These are phyloP conservation scores for Acarapis woodi DNA, from an alignment of 1,140 invertebrate species.

Conservation along the genomic window DNA sequence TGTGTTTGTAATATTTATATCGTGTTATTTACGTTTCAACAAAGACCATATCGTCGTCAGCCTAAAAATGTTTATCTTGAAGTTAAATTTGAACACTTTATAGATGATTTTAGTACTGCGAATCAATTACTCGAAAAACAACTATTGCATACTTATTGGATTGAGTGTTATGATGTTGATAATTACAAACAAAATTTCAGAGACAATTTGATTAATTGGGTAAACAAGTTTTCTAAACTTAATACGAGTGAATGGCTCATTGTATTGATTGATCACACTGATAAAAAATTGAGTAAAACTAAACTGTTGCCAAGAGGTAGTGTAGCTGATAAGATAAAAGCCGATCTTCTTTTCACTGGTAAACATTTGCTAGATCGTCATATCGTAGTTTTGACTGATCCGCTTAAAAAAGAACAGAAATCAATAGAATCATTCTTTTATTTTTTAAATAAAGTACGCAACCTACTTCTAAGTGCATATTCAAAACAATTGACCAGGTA, in stretches of 20 bases:
- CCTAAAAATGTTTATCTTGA: constrained; percentile 33
- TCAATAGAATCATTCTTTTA: constrained; percentile 63
- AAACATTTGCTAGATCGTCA: constrained; percentile 7
- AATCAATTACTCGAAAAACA: constrained; percentile 38
- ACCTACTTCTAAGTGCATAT: constrained; percentile 55
- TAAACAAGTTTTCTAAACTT: background rate
- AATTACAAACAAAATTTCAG: background rate
- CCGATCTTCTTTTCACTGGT: constrained; percentile 63
- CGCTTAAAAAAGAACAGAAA: constrained; percentile 31
- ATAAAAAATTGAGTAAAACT: constrained; percentile 45
- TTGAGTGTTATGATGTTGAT: constrained; percentile 37
- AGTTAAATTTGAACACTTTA: constrained; percentile 50
- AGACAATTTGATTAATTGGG: background rate
- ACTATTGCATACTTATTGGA: constrained; percentile 81
- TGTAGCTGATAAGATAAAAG: constrained; percentile 72
- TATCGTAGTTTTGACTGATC: background rate
- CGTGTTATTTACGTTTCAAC: constrained; percentile 4
- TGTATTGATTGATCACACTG: constrained; percentile 63
- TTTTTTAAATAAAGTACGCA: constrained; percentile 44
- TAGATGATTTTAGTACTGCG: constrained; percentile 17
- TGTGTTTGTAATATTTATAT: constrained; percentile 1
- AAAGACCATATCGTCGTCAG: constrained; percentile 22
- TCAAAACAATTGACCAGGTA: constrained; percentile 31
- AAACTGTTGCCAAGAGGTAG: constrained; percentile 70
- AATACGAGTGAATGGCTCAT: constrained; percentile 70